These are phyloP conservation scores for Watsonalla binaria DNA, from an alignment of 2,888 invertebrate genomes.

Conservation along the genomic window DNA sequence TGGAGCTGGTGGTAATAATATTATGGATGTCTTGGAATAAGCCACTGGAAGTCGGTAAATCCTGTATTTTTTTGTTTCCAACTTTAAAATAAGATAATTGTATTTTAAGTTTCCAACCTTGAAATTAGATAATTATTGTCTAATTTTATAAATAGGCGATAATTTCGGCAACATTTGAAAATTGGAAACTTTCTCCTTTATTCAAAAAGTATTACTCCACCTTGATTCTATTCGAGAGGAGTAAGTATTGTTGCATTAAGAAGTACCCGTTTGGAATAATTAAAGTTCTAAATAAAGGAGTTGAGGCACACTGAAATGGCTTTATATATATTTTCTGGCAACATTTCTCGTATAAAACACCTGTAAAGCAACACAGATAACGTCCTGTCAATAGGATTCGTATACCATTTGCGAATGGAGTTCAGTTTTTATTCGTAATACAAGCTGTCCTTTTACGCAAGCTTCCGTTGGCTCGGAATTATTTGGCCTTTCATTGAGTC, in stretches of 20 bases:
- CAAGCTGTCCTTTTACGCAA: conserved; percentile 14
- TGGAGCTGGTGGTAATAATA: too few species aligned
- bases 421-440: conserved; percentile 20
- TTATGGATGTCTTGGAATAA: too few species aligned
- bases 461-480: conserved; percentile 18
- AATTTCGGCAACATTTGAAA: conserved; percentile 10
- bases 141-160: conserved; percentile 1
- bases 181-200: conserved; percentile 12
- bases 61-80: neutral
- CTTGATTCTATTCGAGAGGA: neutral
- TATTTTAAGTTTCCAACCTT: conserved; percentile 1
- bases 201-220: neutral
- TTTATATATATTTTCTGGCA: conserved; percentile 17
- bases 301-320: conserved; percentile 5
- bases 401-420: conserved; percentile 40
- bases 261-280: conserved; percentile 9
- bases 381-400: conserved; percentile 16
- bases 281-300: conserved; percentile 16
- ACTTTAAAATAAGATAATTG: too few species aligned
- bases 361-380: conserved; percentile 32
- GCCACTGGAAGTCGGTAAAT: neutral
- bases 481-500: conserved; percentile 24
- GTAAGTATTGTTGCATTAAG: neutral
- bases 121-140: neutral
- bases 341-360: conserved; percentile 26